Conservation (phyloP, 2,797 vertebrate genomes). For the Urosaurus nigricauda region DNA sequence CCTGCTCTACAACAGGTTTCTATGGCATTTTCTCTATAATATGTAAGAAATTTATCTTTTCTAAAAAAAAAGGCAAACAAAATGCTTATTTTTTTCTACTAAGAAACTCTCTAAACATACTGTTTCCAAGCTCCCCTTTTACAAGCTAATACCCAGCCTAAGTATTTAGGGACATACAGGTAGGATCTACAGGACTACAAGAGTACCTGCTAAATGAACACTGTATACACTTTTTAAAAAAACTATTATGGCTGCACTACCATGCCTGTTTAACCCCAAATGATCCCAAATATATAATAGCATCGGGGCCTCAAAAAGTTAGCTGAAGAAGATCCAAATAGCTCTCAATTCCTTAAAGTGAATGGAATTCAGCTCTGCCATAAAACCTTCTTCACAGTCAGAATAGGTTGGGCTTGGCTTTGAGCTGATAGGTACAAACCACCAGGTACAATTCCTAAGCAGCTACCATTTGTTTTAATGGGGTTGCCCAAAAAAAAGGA, state of each 20-base stretch:
- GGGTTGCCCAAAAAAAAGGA: not conserved
- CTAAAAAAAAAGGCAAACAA: not conserved
- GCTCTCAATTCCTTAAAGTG: not conserved
- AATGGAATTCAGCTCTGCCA: constrained; percentile 29
- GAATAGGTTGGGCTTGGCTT: constrained; percentile 27
- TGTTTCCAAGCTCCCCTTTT: not conserved
- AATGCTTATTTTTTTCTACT: constrained; percentile 23
- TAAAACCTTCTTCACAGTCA: constrained; percentile 8
- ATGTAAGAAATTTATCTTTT: too few species aligned
- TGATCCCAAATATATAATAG: constrained; percentile 36
- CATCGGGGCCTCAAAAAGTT: constrained; percentile 36
- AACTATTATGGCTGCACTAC: not conserved
- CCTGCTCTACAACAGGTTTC: too few species aligned
- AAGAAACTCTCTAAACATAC: not conserved
- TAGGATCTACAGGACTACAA: not conserved
- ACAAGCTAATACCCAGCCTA: not conserved
- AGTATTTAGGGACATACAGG: too few species aligned
- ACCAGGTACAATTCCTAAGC: not conserved
- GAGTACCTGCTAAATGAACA: not conserved
- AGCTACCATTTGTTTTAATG: not conserved
- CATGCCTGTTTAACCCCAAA: not conserved
- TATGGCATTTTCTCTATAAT: not conserved
- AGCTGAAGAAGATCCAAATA: not conserved
- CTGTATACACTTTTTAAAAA: not conserved
- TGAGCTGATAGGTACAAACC: not conserved